Percentiles rank a stretch among this genome's conserved stretches.
phyloP scores from a whole-genome alignment of 1,140 invertebrate species.

The Drosophila lowei region DNA sequence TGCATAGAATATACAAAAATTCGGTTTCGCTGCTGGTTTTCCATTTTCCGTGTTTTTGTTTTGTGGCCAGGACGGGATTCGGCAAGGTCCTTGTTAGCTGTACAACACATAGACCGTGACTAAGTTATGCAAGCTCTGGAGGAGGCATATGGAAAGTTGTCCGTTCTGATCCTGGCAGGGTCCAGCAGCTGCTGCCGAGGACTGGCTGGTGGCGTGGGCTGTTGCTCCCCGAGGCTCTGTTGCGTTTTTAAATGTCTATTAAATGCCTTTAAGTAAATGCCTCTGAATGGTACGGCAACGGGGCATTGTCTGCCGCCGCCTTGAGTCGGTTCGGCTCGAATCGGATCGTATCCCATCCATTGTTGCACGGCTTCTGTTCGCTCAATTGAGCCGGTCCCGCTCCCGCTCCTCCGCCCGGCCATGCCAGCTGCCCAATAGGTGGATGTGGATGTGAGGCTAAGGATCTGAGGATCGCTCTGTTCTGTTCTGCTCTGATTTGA shows the following conservation, averaged over 20 bases:
- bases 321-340: background rate
- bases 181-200: constrained; percentile 15
- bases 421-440: constrained; percentile 24
- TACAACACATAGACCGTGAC: constrained; percentile 30
- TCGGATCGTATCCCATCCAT: constrained; percentile 27
- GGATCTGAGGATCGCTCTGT: background rate
- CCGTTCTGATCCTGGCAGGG: constrained; percentile 16
- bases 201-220: constrained; percentile 10
- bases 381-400: constrained; percentile 38
- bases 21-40: constrained; percentile 14
- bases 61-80: constrained; percentile 28
- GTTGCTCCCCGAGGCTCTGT: constrained; percentile 12
- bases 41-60: background rate
- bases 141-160: constrained; percentile 28
- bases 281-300: constrained; percentile 16
- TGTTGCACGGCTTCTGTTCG: constrained; percentile 34
- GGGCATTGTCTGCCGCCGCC: constrained; percentile 24
- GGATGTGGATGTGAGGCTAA: background rate
- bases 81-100: constrained; percentile 37
- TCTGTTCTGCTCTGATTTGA: constrained; percentile 55
- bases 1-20: constrained; percentile 47
- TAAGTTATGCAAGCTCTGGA: constrained; percentile 60
- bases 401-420: background rate
- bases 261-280: constrained; percentile 48
- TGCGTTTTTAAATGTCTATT: constrained; percentile 52